A percentile compares a stretch with the other conserved stretches of the same genome.
Evolutionary conservation across 2,888 invertebrate species (phyloP).

Genomic region (Stenotaenia linearis): DNA sequence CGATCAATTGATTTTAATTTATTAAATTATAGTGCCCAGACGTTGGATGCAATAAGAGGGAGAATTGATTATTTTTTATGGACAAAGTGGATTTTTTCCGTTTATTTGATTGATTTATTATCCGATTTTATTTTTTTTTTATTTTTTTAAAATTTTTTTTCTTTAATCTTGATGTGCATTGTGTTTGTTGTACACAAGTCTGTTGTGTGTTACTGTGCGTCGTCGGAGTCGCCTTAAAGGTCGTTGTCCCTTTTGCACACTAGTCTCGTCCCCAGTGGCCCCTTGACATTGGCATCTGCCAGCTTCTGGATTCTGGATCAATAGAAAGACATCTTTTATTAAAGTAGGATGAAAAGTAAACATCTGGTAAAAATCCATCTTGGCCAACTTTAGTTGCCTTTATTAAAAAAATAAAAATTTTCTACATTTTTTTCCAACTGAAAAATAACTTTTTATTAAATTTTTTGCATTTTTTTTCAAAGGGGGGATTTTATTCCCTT

Average conservation of each 20-base stretch:
- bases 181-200: background rate
- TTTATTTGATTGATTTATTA: background rate
- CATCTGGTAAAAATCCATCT: background rate
- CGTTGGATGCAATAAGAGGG: background rate
- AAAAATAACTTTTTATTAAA: no score
- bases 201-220: background rate
- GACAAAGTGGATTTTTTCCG: background rate
- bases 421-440: no score
- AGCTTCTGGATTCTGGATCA: background rate
- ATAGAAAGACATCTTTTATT: background rate
- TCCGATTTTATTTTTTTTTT: background rate
- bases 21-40: background rate
- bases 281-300: slow-evolving; percentile 14
- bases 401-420: background rate
- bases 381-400: background rate
- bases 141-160: background rate
- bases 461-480: background rate
- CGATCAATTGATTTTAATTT: slow-evolving; percentile 23
- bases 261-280: slow-evolving; percentile 3
- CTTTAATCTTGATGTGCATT: background rate
- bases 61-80: background rate
- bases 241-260: background rate
- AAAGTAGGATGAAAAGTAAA: background rate
- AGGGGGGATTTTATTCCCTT: background rate
- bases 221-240: background rate